Percentiles rank a stretch among this genome's conserved stretches.
These are phyloP conservation scores for Threskiornis aethiopicus DNA, from an alignment of 2,797 vertebrate species.

Conservation along the genomic window DNA sequence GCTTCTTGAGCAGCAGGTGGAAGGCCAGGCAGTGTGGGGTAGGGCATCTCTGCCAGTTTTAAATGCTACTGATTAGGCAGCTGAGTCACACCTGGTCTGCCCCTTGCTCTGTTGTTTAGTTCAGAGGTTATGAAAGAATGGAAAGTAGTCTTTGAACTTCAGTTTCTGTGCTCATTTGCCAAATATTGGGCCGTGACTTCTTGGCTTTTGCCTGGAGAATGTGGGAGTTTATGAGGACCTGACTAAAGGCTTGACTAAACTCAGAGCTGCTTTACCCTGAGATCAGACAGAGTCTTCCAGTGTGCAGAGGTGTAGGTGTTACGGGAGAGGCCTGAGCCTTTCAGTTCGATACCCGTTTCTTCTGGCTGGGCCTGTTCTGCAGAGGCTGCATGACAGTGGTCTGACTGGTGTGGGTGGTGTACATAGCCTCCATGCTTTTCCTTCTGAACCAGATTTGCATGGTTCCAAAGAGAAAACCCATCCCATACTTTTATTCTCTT, in stretches of 20 bases:
- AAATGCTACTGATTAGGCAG: rapidly evolving
- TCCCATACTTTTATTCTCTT: neutral
- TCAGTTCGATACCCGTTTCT: neutral
- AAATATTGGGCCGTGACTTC: neutral
- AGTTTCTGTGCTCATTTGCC: neutral
- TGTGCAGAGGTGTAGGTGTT: neutral
- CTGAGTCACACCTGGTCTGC: neutral
- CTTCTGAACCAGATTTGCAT: neutral
- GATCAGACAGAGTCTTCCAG: neutral
- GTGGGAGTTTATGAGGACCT: neutral
- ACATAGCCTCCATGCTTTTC: neutral
- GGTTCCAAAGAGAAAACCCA: neutral
- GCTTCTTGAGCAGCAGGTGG: neutral
- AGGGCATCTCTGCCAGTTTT: neutral
- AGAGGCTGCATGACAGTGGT: neutral
- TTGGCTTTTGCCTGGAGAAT: neutral
- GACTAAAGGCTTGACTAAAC: neutral
- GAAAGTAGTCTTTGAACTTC: neutral
- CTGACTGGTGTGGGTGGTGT: neutral
- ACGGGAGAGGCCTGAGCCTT: neutral
- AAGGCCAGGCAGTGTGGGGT: neutral
- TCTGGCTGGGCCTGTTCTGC: neutral
- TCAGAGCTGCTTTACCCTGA: neutral
- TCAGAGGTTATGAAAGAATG: neutral
- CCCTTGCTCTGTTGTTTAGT: neutral